Evolutionary conservation across 2,113 vertebrate species (phyloP), one percentile per base, ranked within the genome.

Genomic region (Coptodon bakossiorum): DNA sequence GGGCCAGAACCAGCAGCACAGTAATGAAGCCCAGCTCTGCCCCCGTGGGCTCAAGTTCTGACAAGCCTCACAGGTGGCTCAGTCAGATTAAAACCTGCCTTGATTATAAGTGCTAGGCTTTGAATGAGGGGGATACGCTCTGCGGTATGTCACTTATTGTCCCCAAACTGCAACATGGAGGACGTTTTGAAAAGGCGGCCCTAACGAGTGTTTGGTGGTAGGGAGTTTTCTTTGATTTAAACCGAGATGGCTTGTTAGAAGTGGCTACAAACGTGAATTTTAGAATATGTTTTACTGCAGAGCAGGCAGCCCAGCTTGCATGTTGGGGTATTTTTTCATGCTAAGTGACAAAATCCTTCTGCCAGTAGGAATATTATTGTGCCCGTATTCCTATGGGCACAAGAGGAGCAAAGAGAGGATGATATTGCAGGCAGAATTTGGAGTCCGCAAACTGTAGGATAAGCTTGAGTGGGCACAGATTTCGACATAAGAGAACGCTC

Each of bases 1-100:
- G 92, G 86, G 93, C 94, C 93, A 92, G 92, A 94, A 94, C 95
- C 93, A 93, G 94, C 88, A 16, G 93, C 83, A 80, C 91, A 90
- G 93, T 96, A 96, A 96, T 95, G 94, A 96, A 94, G 95, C 93
- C 92, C 92, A 91, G 90, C 94, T 90, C 93, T 93, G 94, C 93
- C 94, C 94, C 89, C n/a, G 90, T 93, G 95, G 94, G 92, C 92
- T 90, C 59, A 59, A 93, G 93, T 97, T 95, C 95, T 96, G 95
- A 96, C 91, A 90, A 90, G 91, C 91, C 93, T 95, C 94, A 95
- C 95, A 96, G 96, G 95, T 96, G 95, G 96, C 85, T 84, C 24
- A 86, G 88, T 93, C 94, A 95, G 93, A 96, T 96, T 96, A 96
- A 96, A 96, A 92, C 92, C 80, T 88, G 71, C 85, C 78, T 78